A percentile compares a stretch with the other conserved stretches of the same genome.
phyloP scores from a whole-genome alignment of 37 sponge, comb jelly and placozoan genomes.

The Amphimedon queenslandica region DNA sequence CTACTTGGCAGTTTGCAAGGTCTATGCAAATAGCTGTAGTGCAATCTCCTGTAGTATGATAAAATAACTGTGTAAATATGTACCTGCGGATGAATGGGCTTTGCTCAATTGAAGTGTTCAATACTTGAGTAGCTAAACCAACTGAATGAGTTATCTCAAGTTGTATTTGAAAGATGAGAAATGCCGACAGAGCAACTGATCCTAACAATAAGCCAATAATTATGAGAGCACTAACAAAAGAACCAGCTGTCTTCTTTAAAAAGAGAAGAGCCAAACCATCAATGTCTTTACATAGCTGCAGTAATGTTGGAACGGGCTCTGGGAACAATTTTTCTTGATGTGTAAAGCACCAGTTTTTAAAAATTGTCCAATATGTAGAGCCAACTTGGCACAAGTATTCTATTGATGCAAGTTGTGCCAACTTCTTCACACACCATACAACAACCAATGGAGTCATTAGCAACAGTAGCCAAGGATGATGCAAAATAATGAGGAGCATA shows the following conservation, averaged over 20 bases:
- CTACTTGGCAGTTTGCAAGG: too few relatives aligned
- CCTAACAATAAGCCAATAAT: constrained; percentile 41
- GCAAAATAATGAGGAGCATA: neutral
- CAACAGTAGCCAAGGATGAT: constrained; percentile 17
- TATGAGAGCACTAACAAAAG: constrained; percentile 29
- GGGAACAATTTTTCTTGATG: constrained; percentile 10
- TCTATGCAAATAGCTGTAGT: too few relatives aligned
- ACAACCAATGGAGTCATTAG: constrained; percentile 18
- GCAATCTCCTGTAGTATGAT: too few relatives aligned
- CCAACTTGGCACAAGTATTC: too few relatives aligned
- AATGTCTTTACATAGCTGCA: constrained; percentile 6
- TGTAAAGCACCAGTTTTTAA: neutral
- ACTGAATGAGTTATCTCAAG: constrained; percentile 49
- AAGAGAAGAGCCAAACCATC: constrained; percentile 6
- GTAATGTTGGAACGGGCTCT: constrained; percentile 16
- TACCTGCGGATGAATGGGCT: constrained; percentile 31
- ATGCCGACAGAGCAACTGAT: neutral
- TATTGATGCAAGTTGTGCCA: too few relatives aligned
- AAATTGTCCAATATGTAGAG: neutral
- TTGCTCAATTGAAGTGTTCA: constrained; percentile 38
- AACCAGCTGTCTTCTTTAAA: constrained; percentile 13
- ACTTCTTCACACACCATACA: constrained; percentile 14
- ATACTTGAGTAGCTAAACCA: constrained; percentile 10
- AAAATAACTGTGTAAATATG: too few relatives aligned
- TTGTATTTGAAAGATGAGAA: constrained; percentile 53